Evolutionary conservation across 2,888 invertebrate genomes (phyloP).

Genomic region (Metalampra italica): DNA sequence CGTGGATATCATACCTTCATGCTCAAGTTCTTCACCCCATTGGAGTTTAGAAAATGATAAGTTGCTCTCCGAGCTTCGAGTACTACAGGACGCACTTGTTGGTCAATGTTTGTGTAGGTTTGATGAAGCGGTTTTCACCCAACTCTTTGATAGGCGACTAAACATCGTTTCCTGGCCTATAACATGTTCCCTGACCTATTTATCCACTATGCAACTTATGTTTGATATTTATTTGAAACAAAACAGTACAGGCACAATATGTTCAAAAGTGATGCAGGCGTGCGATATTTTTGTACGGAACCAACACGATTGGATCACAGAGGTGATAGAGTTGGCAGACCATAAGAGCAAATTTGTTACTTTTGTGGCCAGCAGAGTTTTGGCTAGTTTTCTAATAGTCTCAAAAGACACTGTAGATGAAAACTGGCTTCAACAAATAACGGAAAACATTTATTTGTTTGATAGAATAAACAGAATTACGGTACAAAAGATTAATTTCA

Average conservation of each 20-base stretch:
- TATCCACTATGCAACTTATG: conserved; percentile 89
- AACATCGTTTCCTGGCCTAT: conserved; percentile 71
- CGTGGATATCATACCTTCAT: conserved; percentile 61
- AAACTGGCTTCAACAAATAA: conserved; percentile 87
- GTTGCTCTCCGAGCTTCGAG: conserved; percentile 72
- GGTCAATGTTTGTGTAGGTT: conserved; percentile 89
- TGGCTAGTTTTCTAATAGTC: conserved; percentile 90
- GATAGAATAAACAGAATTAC: conserved; percentile 82
- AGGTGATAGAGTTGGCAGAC: conserved; percentile 88
- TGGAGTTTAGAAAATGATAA: conserved; percentile 64
- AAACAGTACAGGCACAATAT: conserved; percentile 88
- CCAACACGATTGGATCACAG: conserved; percentile 90
- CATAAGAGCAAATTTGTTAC: conserved; percentile 89
- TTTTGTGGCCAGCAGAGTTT: conserved; percentile 87
- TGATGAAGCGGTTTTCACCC: conserved; percentile 83
- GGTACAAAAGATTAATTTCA: conserved; percentile 88
- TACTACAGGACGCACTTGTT: conserved; percentile 82
- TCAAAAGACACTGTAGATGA: conserved; percentile 89
- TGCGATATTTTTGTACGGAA: conserved; percentile 89
- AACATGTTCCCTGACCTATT: conserved; percentile 82
- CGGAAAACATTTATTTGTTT: conserved; percentile 83
- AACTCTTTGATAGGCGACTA: conserved; percentile 83
- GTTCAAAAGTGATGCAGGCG: conserved; percentile 87
- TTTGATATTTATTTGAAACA: conserved; percentile 92
- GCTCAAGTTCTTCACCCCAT: conserved; percentile 49